These are phyloP conservation scores for Cantharis rustica DNA, from an alignment of 2,888 invertebrate species.

Conservation along the genomic window DNA sequence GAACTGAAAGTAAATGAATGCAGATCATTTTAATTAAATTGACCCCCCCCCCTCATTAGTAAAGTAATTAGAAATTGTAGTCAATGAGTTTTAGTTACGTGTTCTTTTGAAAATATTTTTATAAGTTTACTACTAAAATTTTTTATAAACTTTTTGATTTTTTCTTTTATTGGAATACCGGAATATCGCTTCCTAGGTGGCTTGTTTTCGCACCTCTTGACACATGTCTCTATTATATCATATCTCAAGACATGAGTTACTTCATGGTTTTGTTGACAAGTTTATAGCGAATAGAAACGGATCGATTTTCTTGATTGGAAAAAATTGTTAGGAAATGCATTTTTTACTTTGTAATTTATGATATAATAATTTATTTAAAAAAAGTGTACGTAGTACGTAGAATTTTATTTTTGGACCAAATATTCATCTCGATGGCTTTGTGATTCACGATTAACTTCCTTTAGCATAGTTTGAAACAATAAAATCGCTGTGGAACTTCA, in stretches of 20 bases:
- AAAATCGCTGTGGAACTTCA: neutral
- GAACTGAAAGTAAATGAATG: no score
- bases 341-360: no score
- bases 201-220: neutral
- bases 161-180: neutral
- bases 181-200: neutral
- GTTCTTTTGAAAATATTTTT: neutral
- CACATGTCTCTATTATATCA: neutral
- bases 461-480: neutral
- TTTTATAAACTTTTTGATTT: no score
- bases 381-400: neutral
- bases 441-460: neutral
- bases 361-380: no score
- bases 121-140: neutral
- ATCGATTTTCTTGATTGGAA: neutral
- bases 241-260: neutral
- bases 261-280: neutral
- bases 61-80: no score
- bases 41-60: no score
- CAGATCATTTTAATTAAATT: no score
- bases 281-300: neutral
- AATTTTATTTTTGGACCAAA: neutral
- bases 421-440: neutral
- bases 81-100: no score
- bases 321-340: neutral